Evolutionary conservation across 2,797 vertebrate genomes (phyloP).

Genomic region (Pseudochaenichthys georgianus): DNA sequence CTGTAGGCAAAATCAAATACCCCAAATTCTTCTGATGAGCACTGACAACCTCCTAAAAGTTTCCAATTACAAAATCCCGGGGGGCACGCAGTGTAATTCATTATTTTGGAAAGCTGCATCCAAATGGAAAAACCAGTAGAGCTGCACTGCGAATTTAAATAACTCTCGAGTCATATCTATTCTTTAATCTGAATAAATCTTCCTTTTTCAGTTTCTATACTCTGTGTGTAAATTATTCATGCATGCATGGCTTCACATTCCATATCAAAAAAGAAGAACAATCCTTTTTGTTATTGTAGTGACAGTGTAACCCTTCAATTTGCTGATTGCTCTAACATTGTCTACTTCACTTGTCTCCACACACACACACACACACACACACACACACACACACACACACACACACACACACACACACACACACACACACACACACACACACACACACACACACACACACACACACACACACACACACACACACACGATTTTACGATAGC

Average conservation of each 20-base stretch:
- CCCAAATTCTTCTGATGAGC: conserved; percentile 34
- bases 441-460: no score
- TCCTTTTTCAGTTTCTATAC: background rate
- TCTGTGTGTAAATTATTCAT: conserved; percentile 52
- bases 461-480: background rate
- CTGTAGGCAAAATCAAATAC: conserved; percentile 38
- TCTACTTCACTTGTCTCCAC: conserved; percentile 4
- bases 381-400: no score
- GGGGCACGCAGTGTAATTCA: conserved; percentile 45
- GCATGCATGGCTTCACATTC: conserved; percentile 39
- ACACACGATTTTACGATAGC: background rate
- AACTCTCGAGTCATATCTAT: conserved; percentile 46
- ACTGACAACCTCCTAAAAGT: conserved; percentile 45
- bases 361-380: no score
- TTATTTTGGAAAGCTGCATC: conserved; percentile 51
- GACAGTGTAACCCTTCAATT: conserved; percentile 12
- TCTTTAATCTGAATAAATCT: conserved; percentile 48
- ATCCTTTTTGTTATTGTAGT: conserved; percentile 16
- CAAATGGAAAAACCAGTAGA: conserved; percentile 40
- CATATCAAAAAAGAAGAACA: conserved; percentile 29
- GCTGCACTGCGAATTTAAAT: conserved; percentile 50
- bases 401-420: no score
- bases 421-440: no score
- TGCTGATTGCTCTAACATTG: conserved; percentile 10
- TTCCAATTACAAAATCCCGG: conserved; percentile 61